Conservation (phyloP, 2,113 vertebrate species). For the Ranitomeya variabilis region DNA sequence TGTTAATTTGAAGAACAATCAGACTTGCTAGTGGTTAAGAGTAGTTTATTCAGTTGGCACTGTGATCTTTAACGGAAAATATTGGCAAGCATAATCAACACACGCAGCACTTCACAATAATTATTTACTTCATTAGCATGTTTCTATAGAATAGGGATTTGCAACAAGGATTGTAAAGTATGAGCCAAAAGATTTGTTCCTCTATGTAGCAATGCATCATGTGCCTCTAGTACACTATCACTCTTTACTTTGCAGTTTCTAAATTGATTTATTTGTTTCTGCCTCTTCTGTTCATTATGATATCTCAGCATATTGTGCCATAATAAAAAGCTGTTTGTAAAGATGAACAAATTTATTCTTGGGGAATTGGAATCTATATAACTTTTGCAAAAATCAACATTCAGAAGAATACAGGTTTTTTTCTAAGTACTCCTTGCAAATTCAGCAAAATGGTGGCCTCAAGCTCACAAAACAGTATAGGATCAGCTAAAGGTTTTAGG, state of each 20-base stretch:
- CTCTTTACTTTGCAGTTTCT: neutral
- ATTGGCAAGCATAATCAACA: neutral
- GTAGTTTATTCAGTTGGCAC: neutral
- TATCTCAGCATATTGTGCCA: neutral
- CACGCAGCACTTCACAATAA: neutral
- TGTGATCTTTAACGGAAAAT: constrained; percentile 6
- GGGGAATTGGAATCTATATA: too few species aligned
- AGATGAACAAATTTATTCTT: too few species aligned
- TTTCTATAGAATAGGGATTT: neutral
- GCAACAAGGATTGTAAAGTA: neutral
- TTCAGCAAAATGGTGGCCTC: too few species aligned
- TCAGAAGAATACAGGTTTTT: too few species aligned
- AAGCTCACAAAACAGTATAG: too few species aligned
- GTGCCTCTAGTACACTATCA: neutral
- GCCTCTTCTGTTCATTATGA: neutral
- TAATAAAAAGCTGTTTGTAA: neutral
- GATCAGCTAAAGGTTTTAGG: too few species aligned
- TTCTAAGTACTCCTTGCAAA: too few species aligned
- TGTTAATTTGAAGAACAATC: neutral
- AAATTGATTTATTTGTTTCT: neutral
- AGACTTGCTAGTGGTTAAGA: neutral
- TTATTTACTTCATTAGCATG: neutral
- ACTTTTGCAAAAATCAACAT: too few species aligned
- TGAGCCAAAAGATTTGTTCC: neutral
- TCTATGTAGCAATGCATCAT: neutral